phyloP scores from a whole-genome alignment of 2,113 vertebrate species.

The Pandion haliaetus region DNA sequence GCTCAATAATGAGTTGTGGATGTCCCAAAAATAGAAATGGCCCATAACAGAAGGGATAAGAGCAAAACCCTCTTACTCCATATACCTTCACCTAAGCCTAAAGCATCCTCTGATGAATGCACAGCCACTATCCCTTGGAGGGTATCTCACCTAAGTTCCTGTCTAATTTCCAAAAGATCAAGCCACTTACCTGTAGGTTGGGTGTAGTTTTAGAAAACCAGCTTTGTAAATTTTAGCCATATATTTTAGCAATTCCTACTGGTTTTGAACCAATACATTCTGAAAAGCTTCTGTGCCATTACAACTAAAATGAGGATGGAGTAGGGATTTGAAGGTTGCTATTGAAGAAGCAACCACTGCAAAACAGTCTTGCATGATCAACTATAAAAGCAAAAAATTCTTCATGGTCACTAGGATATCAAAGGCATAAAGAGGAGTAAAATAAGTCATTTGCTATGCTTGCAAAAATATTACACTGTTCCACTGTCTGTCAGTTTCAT shows the following conservation, averaged over 20 bases:
- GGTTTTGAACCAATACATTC: background rate
- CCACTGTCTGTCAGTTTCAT: background rate
- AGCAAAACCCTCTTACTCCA: background rate
- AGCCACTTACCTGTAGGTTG: background rate
- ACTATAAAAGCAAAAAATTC: background rate
- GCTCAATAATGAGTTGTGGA: conserved; percentile 2
- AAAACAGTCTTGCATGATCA: background rate
- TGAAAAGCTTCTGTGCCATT: background rate
- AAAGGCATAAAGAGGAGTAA: background rate
- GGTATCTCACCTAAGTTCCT: background rate
- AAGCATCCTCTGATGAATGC: background rate
- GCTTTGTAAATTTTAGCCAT: background rate
- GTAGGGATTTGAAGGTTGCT: background rate
- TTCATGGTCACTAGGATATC: background rate
- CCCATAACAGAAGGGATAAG: background rate
- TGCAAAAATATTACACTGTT: background rate
- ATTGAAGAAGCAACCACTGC: background rate
- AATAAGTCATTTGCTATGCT: background rate
- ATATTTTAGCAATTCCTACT: background rate
- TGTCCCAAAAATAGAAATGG: background rate
- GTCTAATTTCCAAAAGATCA: background rate
- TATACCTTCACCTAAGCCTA: background rate
- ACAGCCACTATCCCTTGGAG: background rate
- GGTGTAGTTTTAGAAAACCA: background rate
- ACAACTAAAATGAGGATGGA: background rate